Evolutionary conservation across 2,113 vertebrate species (phyloP).

Genomic region (Micromys minutus): DNA sequence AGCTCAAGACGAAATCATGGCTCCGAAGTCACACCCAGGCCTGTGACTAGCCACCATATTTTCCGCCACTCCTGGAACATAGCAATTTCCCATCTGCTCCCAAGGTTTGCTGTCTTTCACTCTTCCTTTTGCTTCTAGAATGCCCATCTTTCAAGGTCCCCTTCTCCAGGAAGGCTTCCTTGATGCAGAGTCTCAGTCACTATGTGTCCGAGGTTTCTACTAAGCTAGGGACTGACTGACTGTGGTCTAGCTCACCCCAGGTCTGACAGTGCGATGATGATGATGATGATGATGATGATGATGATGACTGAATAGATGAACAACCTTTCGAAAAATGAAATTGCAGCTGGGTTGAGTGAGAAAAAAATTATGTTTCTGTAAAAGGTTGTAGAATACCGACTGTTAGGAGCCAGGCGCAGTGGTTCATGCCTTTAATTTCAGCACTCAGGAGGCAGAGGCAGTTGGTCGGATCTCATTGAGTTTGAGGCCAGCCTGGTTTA

Average conservation of each 20-base stretch:
- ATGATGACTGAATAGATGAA: too few species aligned
- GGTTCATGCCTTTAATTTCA: neutral
- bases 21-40: neutral
- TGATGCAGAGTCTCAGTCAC: neutral
- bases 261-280: neutral
- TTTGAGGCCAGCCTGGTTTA: neutral
- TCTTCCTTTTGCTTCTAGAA: neutral
- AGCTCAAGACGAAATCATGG: neutral
- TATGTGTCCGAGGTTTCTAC: neutral
- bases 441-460: neutral
- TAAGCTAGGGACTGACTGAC: neutral
- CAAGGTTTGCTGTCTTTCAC: neutral
- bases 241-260: neutral
- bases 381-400: neutral
- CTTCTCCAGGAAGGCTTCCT: slow-evolving; percentile 44
- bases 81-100: too few species aligned
- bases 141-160: slow-evolving; percentile 20
- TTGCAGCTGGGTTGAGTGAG: neutral
- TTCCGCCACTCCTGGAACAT: neutral
- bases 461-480: neutral
- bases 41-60: neutral
- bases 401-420: neutral
- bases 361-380: neutral
- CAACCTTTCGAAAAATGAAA: slow-evolving; percentile 13
- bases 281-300: too few species aligned